phyloP scores from a whole-genome alignment of 2,797 vertebrate genomes.

The Artibeus jamaicensis region DNA sequence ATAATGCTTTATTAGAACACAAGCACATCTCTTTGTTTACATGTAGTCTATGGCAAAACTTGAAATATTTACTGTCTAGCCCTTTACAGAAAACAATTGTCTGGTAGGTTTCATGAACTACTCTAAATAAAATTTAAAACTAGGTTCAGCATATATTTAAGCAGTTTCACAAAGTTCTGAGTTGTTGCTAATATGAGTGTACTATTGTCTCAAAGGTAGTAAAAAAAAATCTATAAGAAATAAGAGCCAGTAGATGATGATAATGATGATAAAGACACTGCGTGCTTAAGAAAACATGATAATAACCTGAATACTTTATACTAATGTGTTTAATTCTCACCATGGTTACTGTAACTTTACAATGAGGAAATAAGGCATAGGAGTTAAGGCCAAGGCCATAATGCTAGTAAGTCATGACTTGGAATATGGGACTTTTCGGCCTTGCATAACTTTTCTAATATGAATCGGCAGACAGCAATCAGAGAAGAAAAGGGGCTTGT shows the following conservation, averaged over 20 bases:
- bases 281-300: not conserved
- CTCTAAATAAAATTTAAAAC: not conserved
- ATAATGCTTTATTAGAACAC: not conserved
- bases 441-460: not conserved
- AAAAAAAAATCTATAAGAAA: not conserved
- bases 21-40: not conserved
- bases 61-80: constrained; percentile 7
- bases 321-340: not conserved
- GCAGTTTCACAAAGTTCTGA: not conserved
- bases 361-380: not conserved
- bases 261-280: not conserved
- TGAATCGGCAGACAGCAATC: not conserved
- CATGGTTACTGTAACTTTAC: not conserved
- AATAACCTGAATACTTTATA: not conserved
- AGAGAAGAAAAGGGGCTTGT: not conserved
- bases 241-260: not conserved
- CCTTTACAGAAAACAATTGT: not conserved
- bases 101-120: not conserved
- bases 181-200: not conserved
- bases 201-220: not conserved
- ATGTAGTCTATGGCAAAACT: not conserved
- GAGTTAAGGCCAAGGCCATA: not conserved
- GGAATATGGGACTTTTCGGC: not conserved
- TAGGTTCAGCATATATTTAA: not conserved
- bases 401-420: not conserved